phyloP scores from a whole-genome alignment of 2,888 invertebrate species.

The Erpobdella octoculata region DNA sequence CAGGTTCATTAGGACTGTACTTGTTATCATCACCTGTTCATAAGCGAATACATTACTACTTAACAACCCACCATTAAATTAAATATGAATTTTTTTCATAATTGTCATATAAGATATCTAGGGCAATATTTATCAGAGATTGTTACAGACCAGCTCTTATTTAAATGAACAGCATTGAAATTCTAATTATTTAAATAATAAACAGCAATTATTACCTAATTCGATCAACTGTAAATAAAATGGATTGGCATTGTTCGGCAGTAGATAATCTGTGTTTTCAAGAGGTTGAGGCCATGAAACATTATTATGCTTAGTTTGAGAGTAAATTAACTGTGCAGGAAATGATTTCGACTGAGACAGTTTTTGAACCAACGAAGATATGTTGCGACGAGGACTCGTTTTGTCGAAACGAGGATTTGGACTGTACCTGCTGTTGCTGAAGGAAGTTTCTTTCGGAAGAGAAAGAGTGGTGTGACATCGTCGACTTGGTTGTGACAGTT shows the following conservation, averaged over 20 bases:
- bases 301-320: background rate
- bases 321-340: background rate
- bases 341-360: background rate
- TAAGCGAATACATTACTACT: too few relatives aligned
- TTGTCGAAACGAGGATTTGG: slow-evolving; percentile 4
- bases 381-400: background rate
- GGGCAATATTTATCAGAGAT: too few relatives aligned
- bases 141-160: too few relatives aligned
- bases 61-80: too few relatives aligned
- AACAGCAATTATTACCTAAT: background rate
- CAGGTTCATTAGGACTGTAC: too few relatives aligned
- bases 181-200: too few relatives aligned
- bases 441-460: slow-evolving; percentile 1
- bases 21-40: too few relatives aligned
- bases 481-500: background rate
- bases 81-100: too few relatives aligned
- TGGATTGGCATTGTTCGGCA: background rate
- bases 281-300: background rate
- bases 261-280: background rate
- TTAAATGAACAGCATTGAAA: too few relatives aligned
- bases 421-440: background rate
- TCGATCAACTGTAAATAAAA: background rate
- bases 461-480: background rate
- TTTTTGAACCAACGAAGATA: background rate
- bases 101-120: too few relatives aligned